A percentile compares a stretch with the other conserved stretches of the same genome.
Conservation (phyloP, 2,797 vertebrate genomes). For the Cyprinodon diabolis region DNA sequence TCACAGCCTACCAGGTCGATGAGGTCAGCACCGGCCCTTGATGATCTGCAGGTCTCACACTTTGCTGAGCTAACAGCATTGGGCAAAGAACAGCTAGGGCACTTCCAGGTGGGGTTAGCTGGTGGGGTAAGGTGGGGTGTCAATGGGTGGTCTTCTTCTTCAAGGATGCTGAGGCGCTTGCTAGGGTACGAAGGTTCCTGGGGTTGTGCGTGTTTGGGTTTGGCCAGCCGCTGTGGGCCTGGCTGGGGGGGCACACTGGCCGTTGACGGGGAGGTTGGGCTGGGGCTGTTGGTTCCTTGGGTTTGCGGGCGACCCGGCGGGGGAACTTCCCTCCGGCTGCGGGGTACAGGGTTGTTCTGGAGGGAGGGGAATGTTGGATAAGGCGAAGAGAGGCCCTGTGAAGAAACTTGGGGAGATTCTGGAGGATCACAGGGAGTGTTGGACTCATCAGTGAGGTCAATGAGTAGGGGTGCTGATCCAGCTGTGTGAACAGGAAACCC, state of each 20-base stretch:
- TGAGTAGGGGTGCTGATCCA: conserved; percentile 65
- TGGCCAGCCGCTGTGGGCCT: conserved; percentile 75
- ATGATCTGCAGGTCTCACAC: conserved; percentile 81
- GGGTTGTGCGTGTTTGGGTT: conserved; percentile 77
- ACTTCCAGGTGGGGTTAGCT: conserved; percentile 82
- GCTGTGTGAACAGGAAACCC: conserved; percentile 83
- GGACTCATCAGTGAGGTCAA: conserved; percentile 82
- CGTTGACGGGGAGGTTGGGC: conserved; percentile 77
- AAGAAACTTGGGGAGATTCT: conserved; percentile 66
- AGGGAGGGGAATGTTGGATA: conserved; percentile 87
- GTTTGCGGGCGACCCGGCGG: conserved; percentile 80
- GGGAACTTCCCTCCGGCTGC: conserved; percentile 95
- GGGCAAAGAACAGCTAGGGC: conserved; percentile 83
- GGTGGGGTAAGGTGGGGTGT: conserved; percentile 53
- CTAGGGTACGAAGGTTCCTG: conserved; percentile 84
- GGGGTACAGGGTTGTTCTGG: conserved; percentile 95
- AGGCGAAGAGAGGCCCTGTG: conserved; percentile 72
- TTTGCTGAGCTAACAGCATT: conserved; percentile 67
- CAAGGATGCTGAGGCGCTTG: conserved; percentile 90
- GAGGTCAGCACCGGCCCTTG: conserved; percentile 79
- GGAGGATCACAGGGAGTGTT: conserved; percentile 72
- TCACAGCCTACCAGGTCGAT: conserved; percentile 90
- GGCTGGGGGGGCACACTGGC: conserved; percentile 65
- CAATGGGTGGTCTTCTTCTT: conserved; percentile 86
- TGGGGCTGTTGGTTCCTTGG: conserved; percentile 71